Evolutionary conservation across 2,797 vertebrate genomes (phyloP), one percentile per base, ranked within the genome.

Genomic region (Helarctos malayanus): DNA sequence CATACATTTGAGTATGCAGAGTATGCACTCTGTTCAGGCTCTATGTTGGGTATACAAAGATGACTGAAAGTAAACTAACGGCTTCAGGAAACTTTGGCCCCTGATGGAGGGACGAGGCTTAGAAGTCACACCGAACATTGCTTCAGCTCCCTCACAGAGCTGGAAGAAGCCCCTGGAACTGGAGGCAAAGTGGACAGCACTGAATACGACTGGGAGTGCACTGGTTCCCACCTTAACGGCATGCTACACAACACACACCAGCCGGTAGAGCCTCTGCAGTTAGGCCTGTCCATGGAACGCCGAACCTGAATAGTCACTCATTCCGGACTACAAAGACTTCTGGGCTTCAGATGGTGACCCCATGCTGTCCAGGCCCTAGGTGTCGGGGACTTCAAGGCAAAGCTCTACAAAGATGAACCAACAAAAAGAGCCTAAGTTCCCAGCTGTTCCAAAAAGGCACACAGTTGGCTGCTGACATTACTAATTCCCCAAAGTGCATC

Each of bases 361-460:
- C 15, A 29, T 14, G 32, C 56, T 89, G 61, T 18, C 68, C 32
- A 54, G 91, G 35, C 32, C 68, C 78, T 85, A 71, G 14, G 59
- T 35, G 45, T 57, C 19, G n/a, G 59, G 7, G 38, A 49, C n/a
- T 95, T 94, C 12, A 94, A 81, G 52, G 90, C 63, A 95, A 83
- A 81, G 65, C 16, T 68, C 65, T 75, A 65, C 21, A 78, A 78
- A 81, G 45, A 80, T 52, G 5, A 86, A 76, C 41, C 83, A 68
- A 41, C 4, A 78, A 54, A 61, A 90, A 61, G 49, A 76, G 69
- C 49, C 38, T 41, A 76, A 93, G 75, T 89, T 73, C 27, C 41
- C 35, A 81, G 45, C 11, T 63, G 19, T 23, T 96, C 38, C 32
- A n/a, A 49, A 65, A 68, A 68, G 18, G 54, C 49, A 57, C 81